These are phyloP conservation scores for Laticauda laticaudata DNA, from an alignment of 2,113 vertebrate genomes.

Conservation along the genomic window DNA sequence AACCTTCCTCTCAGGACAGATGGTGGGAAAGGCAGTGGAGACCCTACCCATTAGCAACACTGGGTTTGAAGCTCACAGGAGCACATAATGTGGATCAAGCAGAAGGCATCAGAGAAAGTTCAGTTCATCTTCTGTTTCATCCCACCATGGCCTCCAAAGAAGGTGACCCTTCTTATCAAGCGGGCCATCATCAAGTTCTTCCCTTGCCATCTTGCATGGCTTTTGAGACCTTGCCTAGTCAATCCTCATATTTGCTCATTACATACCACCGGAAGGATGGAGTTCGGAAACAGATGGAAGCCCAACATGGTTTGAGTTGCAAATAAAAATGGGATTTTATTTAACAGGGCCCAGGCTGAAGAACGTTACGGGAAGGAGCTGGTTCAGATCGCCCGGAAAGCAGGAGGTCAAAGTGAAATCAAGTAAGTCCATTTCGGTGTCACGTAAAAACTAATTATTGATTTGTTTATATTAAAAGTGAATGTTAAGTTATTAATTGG, in stretches of 20 bases:
- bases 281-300: background rate
- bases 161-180: background rate
- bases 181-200: background rate
- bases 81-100: background rate
- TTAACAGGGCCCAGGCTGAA: conserved; percentile 85
- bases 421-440: conserved; percentile 72
- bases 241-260: background rate
- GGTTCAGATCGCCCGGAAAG: conserved; percentile 85
- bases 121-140: background rate
- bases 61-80: background rate
- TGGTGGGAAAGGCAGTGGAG: background rate
- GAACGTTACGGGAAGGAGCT: conserved; percentile 93
- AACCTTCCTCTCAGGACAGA: background rate
- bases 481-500: background rate
- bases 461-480: background rate
- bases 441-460: background rate
- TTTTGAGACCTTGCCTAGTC: background rate
- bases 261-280: background rate
- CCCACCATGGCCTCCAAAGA: background rate
- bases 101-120: background rate
- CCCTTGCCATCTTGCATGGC: background rate
- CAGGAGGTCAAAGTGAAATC: conserved; percentile 86
- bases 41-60: background rate
- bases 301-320: background rate
- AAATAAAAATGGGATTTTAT: background rate